These are phyloP conservation scores for Heliconius eleuchia DNA, from an alignment of 1,140 invertebrate species.

Conservation along the genomic window DNA sequence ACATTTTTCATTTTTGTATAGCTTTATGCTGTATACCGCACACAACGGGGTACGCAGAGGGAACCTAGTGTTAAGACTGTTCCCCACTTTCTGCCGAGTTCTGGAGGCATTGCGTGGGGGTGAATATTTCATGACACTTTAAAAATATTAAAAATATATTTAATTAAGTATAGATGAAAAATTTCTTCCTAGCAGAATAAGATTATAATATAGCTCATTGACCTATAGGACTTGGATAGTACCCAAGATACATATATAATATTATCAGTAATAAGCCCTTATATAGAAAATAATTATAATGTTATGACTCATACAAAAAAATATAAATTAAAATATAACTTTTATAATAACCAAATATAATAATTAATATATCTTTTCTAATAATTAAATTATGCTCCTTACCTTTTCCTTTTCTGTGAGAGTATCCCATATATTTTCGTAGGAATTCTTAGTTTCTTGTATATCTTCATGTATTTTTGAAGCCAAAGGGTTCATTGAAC, in stretches of 20 bases:
- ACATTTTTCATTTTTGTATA: not conserved
- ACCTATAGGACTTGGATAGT: no score
- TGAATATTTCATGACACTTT: no score
- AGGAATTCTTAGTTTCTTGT: conserved; percentile 84
- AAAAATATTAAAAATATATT: no score
- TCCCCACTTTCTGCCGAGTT: no score
- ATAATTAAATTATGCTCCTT: conserved; percentile 1
- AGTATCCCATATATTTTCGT: conserved; percentile 86
- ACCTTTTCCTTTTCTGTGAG: conserved; percentile 86
- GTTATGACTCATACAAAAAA: not conserved
- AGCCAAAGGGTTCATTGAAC: conserved; percentile 86
- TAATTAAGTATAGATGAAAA: no score
- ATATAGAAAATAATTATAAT: not conserved
- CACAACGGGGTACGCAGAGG: no score
- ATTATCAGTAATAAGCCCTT: not conserved
- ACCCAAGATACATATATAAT: not conserved
- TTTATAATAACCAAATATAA: not conserved
- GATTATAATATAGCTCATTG: no score
- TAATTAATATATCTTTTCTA: not conserved
- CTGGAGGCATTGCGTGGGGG: no score
- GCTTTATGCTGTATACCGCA: no score
- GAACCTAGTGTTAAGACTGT: no score
- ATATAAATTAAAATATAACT: not conserved
- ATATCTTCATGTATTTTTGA: conserved; percentile 86
- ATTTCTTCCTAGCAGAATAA: no score